Base-by-base conservation (phyloP, 2,113 vertebrate genomes). In the Peucedramus taeniatus region DNA sequence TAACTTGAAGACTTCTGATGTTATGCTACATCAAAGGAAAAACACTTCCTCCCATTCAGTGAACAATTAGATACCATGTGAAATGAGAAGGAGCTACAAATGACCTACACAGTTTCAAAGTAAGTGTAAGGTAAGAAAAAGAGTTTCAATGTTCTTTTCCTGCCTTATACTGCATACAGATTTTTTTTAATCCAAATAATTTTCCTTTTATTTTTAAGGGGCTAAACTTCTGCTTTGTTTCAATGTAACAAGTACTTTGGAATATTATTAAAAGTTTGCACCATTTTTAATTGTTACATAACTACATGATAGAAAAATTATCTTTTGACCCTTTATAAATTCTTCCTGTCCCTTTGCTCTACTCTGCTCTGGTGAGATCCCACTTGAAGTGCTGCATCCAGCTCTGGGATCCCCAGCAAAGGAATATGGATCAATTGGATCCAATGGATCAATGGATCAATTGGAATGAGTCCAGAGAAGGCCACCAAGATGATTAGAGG, bases 161-260 rank as follows among this genome's bases (percentile, higher is more conserved):
- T 63, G 91, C 26, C 77, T 92, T 85, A 76, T 53, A 33, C 4
- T 37, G 30, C 81, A 60, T 89, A 77, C 24, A 82, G 82, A 59
- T 24, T 93, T 80, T 82, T 82, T 95, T 85, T 57, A 20, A 59
- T 35, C 23, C 28, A 87, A 70, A 70, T 56, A 10, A 54, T 84
- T 95, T 94, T 45, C 10, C 13, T 82, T 84, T 45, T 57, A 72
- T 89, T 94, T 96, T 97, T 96, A 95, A 93, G 78, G 23, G 19
- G 17, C 35, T 92, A 78, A 68, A 5, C 61, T 90, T 94, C 93
- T 86, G 56, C 12, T 92, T 88, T 87, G 24, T 84, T 80, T 89
- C 92, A 91, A 71, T 93, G 49, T 27, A 92, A 54, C 40, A 69
- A 71, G 23, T 81, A 68, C 63, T 96, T 90, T 56, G 83, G 17